phyloP scores from a whole-genome alignment of 2,797 vertebrate genomes.

The Staurois parvus region DNA sequence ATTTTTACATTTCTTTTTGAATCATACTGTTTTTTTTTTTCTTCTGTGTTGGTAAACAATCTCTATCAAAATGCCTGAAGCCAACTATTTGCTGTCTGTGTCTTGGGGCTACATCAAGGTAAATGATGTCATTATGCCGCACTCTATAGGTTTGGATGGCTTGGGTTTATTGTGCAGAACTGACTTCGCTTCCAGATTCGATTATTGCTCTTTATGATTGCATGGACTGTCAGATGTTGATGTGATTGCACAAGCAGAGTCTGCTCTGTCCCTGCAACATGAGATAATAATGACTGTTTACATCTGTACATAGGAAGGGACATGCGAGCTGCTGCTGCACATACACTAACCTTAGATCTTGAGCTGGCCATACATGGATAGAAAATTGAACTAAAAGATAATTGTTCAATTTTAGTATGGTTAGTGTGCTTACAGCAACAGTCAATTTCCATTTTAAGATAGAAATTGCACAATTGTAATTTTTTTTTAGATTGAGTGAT shows the following conservation, averaged over 20 bases:
- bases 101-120: constrained; percentile 99
- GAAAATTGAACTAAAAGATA: too few species aligned
- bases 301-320: background rate
- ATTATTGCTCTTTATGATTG: too few species aligned
- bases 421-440: too few species aligned
- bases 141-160: background rate
- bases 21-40: constrained; percentile 56
- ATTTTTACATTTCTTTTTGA: constrained; percentile 24
- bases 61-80: constrained; percentile 94
- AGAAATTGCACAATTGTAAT: too few species aligned
- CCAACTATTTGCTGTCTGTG: constrained; percentile 95
- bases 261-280: background rate
- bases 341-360: background rate
- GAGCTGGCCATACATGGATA: too few species aligned
- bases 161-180: too few species aligned
- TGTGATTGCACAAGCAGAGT: background rate
- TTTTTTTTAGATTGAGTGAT: too few species aligned
- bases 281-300: constrained; percentile 16
- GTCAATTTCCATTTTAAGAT: too few species aligned
- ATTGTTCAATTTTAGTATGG: too few species aligned
- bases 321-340: background rate
- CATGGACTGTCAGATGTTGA: background rate
- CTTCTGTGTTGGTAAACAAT: constrained; percentile 59
- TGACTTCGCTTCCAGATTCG: background rate
- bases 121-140: constrained; percentile 70